Percentiles rank a stretch among this genome's conserved stretches.
Evolutionary conservation across 2,113 vertebrate species (phyloP).

Genomic region (Spheniscus mendiculus): DNA sequence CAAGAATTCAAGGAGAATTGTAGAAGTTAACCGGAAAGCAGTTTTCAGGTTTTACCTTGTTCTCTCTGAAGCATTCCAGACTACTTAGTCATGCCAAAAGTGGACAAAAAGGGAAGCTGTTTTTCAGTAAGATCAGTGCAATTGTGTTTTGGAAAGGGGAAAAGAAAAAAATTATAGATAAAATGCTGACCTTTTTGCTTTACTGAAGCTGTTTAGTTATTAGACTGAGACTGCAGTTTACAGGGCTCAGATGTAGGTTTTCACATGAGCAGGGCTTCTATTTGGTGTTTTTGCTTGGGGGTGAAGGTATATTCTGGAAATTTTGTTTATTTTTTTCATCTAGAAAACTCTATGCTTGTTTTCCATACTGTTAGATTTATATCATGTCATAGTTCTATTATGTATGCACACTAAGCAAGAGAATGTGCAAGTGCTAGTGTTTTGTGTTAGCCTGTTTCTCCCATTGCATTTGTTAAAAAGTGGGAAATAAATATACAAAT

Average conservation of each 20-base stretch:
- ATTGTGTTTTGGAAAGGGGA: background rate
- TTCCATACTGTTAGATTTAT: background rate
- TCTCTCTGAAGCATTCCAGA: background rate
- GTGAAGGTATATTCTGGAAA: background rate
- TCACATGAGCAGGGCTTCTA: background rate
- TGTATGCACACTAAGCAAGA: background rate
- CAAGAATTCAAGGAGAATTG: background rate
- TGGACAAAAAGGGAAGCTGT: background rate
- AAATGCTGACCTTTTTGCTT: constrained; percentile 1
- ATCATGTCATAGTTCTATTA: background rate
- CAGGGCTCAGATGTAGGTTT: background rate
- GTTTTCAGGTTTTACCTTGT: background rate
- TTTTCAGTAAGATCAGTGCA: background rate
- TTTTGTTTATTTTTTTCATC: background rate
- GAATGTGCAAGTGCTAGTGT: background rate
- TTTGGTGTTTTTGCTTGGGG: background rate
- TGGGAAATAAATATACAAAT: background rate
- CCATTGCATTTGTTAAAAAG: background rate
- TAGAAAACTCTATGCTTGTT: background rate
- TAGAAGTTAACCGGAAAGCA: background rate
- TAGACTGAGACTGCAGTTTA: background rate
- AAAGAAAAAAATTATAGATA: background rate
- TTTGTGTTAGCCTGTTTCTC: background rate
- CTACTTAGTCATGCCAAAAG: background rate
- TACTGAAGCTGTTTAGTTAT: background rate